These are phyloP conservation scores for Halichoeres trimaculatus DNA, from an alignment of 2,113 vertebrate genomes.

Conservation along the genomic window DNA sequence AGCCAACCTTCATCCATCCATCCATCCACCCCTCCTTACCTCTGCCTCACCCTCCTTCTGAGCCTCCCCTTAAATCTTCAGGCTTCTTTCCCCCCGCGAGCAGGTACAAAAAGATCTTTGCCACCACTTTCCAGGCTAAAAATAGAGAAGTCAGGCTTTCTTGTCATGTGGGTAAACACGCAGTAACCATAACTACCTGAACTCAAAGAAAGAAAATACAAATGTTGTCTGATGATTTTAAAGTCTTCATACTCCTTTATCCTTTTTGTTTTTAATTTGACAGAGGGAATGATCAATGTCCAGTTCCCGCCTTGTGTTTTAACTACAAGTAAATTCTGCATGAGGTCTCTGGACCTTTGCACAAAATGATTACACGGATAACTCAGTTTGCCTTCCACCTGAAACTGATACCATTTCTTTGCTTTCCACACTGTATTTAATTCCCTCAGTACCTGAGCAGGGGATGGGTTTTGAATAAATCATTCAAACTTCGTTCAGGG, in stretches of 20 bases:
- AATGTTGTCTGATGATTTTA: not conserved
- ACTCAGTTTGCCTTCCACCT: no score
- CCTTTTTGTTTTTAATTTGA: not conserved
- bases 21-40: slow-evolving; percentile 13
- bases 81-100: slow-evolving; percentile 26
- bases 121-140: slow-evolving; percentile 22
- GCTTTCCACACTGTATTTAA: no score
- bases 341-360: no score
- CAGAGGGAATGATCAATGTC: no score
- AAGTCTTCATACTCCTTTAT: not conserved
- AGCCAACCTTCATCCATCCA: slow-evolving; percentile 73
- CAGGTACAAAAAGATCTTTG: slow-evolving; percentile 25
- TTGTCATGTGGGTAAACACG: slow-evolving; percentile 7
- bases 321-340: no score
- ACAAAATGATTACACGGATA: no score
- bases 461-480: no score
- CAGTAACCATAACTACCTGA: not conserved
- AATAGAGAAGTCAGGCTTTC: not conserved
- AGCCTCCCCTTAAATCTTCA: slow-evolving; percentile 38
- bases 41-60: slow-evolving; percentile 14
- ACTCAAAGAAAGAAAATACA: not conserved
- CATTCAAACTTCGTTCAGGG: no score
- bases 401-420: no score
- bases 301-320: no score
- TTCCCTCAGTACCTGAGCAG: no score